Conservation (phyloP, 2,797 vertebrate genomes). For the Labroides dimidiatus region DNA sequence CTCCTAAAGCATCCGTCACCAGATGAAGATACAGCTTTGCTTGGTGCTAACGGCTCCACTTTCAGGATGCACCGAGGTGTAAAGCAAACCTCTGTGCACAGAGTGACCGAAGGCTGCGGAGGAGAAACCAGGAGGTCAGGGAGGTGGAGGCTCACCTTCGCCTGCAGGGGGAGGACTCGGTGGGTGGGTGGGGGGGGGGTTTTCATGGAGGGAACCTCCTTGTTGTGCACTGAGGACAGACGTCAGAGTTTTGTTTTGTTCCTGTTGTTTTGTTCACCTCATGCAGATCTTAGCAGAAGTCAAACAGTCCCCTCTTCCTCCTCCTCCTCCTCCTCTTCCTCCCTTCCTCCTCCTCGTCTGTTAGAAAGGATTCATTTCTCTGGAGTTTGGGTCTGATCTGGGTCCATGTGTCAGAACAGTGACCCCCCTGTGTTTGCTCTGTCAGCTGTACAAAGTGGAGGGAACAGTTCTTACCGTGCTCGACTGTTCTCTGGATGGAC, state of each 20-base stretch:
- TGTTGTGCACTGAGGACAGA: too few species aligned
- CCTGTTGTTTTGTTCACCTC: conserved; percentile 43
- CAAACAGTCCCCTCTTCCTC: neutral
- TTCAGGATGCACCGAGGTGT: too few species aligned
- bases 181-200: too few species aligned
- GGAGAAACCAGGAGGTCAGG: too few species aligned
- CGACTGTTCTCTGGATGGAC: conserved; percentile 13
- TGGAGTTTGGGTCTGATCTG: conserved; percentile 62
- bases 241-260: neutral
- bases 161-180: too few species aligned
- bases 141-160: too few species aligned
- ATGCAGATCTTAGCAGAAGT: neutral
- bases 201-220: too few species aligned
- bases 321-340: neutral
- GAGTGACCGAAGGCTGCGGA: too few species aligned
- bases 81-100: too few species aligned
- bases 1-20: too few species aligned
- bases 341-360: neutral
- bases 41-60: too few species aligned
- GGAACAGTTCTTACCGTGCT: conserved; percentile 2
- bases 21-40: too few species aligned
- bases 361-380: conserved; percentile 55
- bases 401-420: conserved; percentile 49
- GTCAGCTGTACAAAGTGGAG: conserved; percentile 28
- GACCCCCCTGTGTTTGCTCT: conserved; percentile 53